A percentile compares a stretch with the other conserved stretches of the same genome.
Conservation (phyloP, 2,888 invertebrate genomes). For the Dicyrtomina minuta region DNA sequence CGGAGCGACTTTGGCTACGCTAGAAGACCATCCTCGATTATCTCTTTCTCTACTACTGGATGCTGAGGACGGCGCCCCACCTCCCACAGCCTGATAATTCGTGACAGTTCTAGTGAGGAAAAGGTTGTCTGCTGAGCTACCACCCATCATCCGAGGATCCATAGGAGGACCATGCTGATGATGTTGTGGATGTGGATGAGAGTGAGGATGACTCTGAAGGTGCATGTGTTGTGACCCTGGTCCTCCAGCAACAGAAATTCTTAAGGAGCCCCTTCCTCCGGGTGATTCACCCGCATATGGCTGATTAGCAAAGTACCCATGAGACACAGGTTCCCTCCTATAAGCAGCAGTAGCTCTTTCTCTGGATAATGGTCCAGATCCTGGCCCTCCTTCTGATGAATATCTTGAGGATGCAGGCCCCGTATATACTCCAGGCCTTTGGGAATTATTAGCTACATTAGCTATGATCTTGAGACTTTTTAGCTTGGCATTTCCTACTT, state of each 20-base stretch:
- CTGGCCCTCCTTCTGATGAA: neutral
- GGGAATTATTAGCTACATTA: slow-evolving; percentile 12
- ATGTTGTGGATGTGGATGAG: neutral
- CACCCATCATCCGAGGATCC: slow-evolving; percentile 23
- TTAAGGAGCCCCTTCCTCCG: neutral
- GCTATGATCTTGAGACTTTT: slow-evolving; percentile 48
- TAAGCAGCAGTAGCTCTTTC: neutral
- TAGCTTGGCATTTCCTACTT: slow-evolving; percentile 24
- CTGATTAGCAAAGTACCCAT: slow-evolving; percentile 14
- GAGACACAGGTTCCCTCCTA: neutral
- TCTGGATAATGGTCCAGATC: neutral
- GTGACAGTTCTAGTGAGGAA: slow-evolving; percentile 49
- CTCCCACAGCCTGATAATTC: slow-evolving; percentile 40
- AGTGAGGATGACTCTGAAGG: too few relatives aligned
- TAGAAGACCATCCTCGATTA: slow-evolving; percentile 39
- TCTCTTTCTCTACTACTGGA: neutral
- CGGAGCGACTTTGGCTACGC: slow-evolving; percentile 42
- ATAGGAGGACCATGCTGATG: slow-evolving; percentile 7
- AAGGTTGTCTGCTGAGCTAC: slow-evolving; percentile 37
- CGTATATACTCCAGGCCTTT: neutral
- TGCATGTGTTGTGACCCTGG: neutral
- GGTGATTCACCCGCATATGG: neutral
- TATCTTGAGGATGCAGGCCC: neutral
- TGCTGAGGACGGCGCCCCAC: neutral
- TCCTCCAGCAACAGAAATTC: slow-evolving; percentile 6